Conservation (phyloP, 2,113 vertebrate genomes). For the Brienomyrus brachyistius region DNA sequence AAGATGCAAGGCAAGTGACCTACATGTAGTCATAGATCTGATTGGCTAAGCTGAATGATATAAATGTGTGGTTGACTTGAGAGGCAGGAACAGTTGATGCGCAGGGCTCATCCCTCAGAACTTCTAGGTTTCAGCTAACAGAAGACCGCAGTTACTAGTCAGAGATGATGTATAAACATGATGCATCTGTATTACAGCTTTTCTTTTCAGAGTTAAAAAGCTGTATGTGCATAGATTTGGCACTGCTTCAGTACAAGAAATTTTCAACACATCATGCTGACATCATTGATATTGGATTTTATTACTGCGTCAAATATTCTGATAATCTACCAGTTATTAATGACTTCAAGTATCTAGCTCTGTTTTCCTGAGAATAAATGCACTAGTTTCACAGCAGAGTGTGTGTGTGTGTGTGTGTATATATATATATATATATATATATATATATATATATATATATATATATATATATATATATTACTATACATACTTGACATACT, state of each 20-base stretch:
- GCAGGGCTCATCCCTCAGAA: background rate
- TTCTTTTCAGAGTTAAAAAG: background rate
- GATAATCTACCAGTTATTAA: background rate
- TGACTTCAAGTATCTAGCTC: background rate
- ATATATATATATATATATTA: too few species aligned
- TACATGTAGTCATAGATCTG: constrained; percentile 50
- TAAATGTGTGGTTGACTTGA: background rate
- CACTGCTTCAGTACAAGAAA: background rate
- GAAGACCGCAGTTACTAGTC: background rate
- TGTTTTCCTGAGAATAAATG: background rate
- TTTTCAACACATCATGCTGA: background rate
- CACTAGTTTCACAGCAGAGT: background rate
- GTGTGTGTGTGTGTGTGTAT: too few species aligned
- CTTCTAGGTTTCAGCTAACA: background rate
- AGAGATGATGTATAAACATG: background rate
- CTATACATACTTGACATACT: background rate
- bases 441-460: too few species aligned
- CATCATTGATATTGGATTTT: background rate
- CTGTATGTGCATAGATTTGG: background rate
- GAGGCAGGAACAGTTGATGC: background rate
- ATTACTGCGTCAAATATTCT: background rate
- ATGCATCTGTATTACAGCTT: background rate
- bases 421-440: too few species aligned
- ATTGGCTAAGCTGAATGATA: background rate
- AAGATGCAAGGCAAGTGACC: constrained; percentile 45